phyloP scores from a whole-genome alignment of 1,140 invertebrate species.

The Diachasmimorpha longicaudata region DNA sequence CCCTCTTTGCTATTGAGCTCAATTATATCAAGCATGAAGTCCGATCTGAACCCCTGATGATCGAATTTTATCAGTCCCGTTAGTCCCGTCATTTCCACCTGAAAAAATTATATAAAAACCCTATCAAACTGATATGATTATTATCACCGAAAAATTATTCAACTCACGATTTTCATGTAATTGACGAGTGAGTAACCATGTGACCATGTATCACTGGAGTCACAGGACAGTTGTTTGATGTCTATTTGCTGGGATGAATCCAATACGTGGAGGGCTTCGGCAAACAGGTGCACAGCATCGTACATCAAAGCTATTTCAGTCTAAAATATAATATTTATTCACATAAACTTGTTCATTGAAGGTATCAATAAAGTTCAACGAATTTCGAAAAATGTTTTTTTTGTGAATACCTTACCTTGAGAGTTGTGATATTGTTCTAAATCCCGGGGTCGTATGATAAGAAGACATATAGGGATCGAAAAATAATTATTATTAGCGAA shows the following conservation, averaged over 20 bases:
- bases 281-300: conserved; percentile 92
- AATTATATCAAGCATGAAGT: conserved; percentile 89
- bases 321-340: conserved; percentile 59
- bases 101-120: conserved; percentile 18
- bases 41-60: conserved; percentile 89
- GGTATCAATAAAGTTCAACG: background rate
- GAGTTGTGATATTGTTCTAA: conserved; percentile 73
- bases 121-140: background rate
- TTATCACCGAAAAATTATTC: background rate
- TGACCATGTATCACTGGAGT: conserved; percentile 89
- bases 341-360: background rate
- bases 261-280: conserved; percentile 89
- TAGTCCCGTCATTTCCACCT: conserved; percentile 90
- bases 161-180: conserved; percentile 95
- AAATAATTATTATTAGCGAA: background rate
- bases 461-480: background rate
- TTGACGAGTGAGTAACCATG: conserved; percentile 95
- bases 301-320: conserved; percentile 96
- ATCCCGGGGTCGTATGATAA: background rate
- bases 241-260: conserved; percentile 90
- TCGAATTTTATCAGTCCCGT: conserved; percentile 95
- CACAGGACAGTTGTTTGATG: conserved; percentile 86
- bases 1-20: conserved; percentile 81
- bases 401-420: conserved; percentile 66
- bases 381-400: no score